Percentiles rank a stretch among this genome's conserved stretches.
These are phyloP conservation scores for Epinephelus cyanopodus DNA, from an alignment of 2,113 vertebrate species.

Conservation along the genomic window DNA sequence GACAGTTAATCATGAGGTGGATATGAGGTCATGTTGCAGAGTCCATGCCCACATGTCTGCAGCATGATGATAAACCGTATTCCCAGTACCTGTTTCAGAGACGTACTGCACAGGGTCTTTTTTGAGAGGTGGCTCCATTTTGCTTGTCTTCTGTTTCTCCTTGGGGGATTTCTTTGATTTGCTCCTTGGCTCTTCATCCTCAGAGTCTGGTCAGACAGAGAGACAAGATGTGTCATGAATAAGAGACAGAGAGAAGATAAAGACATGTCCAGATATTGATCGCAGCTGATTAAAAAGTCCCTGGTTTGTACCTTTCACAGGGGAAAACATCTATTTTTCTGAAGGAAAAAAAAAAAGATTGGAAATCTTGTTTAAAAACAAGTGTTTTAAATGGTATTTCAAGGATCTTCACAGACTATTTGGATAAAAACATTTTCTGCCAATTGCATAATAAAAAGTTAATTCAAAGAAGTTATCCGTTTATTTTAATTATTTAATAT, in stretches of 20 bases:
- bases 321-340: background rate
- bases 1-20: background rate
- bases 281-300: background rate
- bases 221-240: background rate
- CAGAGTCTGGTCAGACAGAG: conserved; percentile 73
- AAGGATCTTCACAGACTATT: background rate
- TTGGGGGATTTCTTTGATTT: conserved; percentile 85
- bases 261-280: accelerated
- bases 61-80: background rate
- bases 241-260: background rate
- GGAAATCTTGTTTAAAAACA: background rate
- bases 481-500: background rate
- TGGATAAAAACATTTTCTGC: background rate
- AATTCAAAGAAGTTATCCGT: background rate
- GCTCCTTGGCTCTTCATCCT: conserved; percentile 87
- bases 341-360: background rate
- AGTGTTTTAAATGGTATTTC: background rate
- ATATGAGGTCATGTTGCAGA: background rate
- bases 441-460: background rate
- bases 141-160: conserved; percentile 71
- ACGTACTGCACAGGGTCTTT: conserved; percentile 91
- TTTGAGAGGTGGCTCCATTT: conserved; percentile 75
- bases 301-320: background rate
- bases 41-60: background rate
- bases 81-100: conserved; percentile 94